Conservation (phyloP, 2,797 vertebrate genomes). For the Rhinichthys osculus region DNA sequence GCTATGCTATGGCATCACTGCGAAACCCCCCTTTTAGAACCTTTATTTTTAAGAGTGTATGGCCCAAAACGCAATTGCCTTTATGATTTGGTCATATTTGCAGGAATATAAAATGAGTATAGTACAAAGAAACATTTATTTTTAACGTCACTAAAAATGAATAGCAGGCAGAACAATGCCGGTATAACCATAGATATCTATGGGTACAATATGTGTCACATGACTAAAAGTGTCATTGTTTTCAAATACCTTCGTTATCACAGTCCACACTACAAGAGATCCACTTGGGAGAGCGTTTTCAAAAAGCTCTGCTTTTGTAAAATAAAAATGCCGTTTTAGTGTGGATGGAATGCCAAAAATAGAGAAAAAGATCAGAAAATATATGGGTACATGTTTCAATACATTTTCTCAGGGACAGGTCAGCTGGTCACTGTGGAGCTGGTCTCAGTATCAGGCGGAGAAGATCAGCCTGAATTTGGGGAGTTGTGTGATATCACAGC, state of each 20-base stretch:
- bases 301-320: background rate
- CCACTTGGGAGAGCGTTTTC: background rate
- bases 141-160: background rate
- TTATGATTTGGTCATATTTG: background rate
- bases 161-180: background rate
- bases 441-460: slow-evolving; percentile 79
- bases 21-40: background rate
- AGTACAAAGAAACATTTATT: background rate
- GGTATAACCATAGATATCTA: background rate
- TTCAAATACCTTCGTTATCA: background rate
- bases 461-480: slow-evolving; percentile 69
- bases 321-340: background rate
- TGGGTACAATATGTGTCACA: background rate
- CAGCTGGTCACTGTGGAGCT: slow-evolving; percentile 85
- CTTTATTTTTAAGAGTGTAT: background rate
- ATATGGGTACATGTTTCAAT: background rate
- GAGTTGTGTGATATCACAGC: slow-evolving; percentile 82
- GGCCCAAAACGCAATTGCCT: background rate
- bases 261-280: background rate
- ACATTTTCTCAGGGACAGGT: slow-evolving; percentile 80
- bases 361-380: background rate
- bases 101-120: background rate
- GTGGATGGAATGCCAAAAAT: background rate
- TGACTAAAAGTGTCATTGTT: background rate
- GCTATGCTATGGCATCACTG: too few species aligned